A percentile compares a stretch with the other conserved stretches of the same genome.
Conservation (phyloP, 2,888 invertebrate genomes). For the Brenthis hecate region DNA sequence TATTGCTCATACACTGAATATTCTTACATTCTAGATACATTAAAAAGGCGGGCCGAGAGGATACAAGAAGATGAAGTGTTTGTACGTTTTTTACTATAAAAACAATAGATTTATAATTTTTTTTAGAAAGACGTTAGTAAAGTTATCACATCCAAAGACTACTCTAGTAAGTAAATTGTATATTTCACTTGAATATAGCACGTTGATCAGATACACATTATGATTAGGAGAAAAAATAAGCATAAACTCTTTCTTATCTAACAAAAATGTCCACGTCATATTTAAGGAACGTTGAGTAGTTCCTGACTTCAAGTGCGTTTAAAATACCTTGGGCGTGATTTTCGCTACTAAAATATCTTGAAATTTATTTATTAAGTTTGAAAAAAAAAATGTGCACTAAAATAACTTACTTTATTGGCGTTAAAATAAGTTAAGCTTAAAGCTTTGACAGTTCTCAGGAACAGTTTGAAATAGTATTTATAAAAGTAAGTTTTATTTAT, state of each 20-base stretch:
- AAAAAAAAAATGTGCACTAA: neutral
- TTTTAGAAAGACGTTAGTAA: too few species aligned
- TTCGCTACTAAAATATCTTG: too few species aligned
- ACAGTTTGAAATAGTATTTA: slow-evolving; percentile 8
- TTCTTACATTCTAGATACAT: too few species aligned
- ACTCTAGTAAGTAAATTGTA: too few species aligned
- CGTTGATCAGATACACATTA: neutral
- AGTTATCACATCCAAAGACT: too few species aligned
- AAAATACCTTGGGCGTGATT: neutral
- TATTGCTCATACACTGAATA: too few species aligned
- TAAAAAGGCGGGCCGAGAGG: too few species aligned
- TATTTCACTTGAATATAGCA: too few species aligned
- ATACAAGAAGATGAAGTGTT: too few species aligned
- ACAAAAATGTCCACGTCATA: neutral
- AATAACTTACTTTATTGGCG: neutral
- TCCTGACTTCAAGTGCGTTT: neutral
- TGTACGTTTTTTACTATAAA: too few species aligned
- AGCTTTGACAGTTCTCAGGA: neutral
- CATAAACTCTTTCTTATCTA: neutral
- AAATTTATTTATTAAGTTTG: neutral
- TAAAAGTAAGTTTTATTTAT: slow-evolving; percentile 24
- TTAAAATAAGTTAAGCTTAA: slow-evolving; percentile 8
- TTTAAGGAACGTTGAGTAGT: neutral
- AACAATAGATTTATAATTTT: too few species aligned
- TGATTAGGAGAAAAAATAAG: neutral